Percentiles rank a stretch among this genome's conserved stretches.
Conservation (phyloP, 2,113 vertebrate genomes). For the Lepisosteus osseus region DNA sequence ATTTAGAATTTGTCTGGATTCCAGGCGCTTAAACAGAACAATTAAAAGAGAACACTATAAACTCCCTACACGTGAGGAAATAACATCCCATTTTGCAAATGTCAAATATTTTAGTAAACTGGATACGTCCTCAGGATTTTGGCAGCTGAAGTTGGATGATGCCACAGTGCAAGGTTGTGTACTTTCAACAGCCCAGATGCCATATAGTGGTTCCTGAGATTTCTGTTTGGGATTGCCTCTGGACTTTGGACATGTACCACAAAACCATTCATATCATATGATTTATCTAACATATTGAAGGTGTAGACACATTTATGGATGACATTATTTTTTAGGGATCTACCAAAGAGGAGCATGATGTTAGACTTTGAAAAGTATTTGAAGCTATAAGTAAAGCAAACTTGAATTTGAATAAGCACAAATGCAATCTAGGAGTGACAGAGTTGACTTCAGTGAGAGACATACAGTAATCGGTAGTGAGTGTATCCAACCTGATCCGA, state of each 20-base stretch:
- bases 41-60: constrained; percentile 17
- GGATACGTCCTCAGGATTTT: no score
- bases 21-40: constrained; percentile 19
- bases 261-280: constrained; percentile 26
- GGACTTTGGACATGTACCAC: constrained; percentile 18
- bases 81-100: constrained; percentile 26
- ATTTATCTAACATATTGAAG: constrained; percentile 17
- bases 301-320: not conserved
- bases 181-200: no score
- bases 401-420: constrained; percentile 25
- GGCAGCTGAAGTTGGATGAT: no score
- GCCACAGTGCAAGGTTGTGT: no score
- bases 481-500: constrained; percentile 18
- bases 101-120: not conserved
- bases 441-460: constrained; percentile 24
- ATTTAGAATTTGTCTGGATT: constrained; percentile 17
- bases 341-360: constrained; percentile 14
- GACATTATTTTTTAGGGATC: not conserved
- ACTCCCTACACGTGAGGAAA: constrained; percentile 12
- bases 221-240: no score
- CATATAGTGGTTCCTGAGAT: no score
- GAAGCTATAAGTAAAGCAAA: constrained; percentile 4
- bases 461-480: constrained; percentile 17
- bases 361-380: constrained; percentile 5
- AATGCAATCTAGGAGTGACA: constrained; percentile 28